Evolutionary conservation across 2,888 invertebrate species (phyloP).

Genomic region (Ametastegia equiseti): DNA sequence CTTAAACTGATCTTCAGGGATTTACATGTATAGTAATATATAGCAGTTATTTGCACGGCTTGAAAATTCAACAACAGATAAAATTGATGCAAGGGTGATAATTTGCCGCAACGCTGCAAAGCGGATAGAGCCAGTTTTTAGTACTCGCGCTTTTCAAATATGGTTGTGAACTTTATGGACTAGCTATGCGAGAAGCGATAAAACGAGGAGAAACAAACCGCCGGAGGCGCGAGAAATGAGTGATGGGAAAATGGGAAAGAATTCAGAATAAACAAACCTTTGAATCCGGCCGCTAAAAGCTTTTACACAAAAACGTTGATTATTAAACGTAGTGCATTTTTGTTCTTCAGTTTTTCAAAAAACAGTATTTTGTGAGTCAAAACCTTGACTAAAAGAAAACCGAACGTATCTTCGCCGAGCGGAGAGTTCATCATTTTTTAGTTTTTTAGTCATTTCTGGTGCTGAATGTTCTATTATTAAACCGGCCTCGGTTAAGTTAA

Average conservation of each 20-base stretch:
- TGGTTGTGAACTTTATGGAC: slow-evolving; percentile 11
- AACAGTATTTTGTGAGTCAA: too few species aligned
- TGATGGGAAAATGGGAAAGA: slow-evolving; percentile 2
- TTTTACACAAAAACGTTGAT: not conserved
- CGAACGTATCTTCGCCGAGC: too few species aligned
- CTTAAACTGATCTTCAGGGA: not conserved
- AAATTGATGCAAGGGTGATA: slow-evolving; percentile 14
- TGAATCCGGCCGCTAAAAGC: too few species aligned
- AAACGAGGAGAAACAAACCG: not conserved
- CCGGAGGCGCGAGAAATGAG: not conserved
- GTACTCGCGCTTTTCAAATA: not conserved
- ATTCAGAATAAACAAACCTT: too few species aligned
- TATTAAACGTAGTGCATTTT: not conserved
- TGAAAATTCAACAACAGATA: not conserved
- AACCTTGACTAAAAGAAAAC: too few species aligned
- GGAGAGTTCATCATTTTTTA: too few species aligned
- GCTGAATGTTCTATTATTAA: too few species aligned
- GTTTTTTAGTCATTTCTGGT: too few species aligned
- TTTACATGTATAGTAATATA: not conserved
- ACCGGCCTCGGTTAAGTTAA: too few species aligned
- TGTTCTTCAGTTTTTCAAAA: too few species aligned
- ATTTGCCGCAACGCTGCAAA: not conserved
- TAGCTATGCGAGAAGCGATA: not conserved
- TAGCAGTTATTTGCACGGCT: not conserved
- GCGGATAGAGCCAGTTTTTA: not conserved